A percentile compares a stretch with the other conserved stretches of the same genome.
Conservation (phyloP, 2,888 invertebrate genomes). For the Steinernema scapterisci region DNA sequence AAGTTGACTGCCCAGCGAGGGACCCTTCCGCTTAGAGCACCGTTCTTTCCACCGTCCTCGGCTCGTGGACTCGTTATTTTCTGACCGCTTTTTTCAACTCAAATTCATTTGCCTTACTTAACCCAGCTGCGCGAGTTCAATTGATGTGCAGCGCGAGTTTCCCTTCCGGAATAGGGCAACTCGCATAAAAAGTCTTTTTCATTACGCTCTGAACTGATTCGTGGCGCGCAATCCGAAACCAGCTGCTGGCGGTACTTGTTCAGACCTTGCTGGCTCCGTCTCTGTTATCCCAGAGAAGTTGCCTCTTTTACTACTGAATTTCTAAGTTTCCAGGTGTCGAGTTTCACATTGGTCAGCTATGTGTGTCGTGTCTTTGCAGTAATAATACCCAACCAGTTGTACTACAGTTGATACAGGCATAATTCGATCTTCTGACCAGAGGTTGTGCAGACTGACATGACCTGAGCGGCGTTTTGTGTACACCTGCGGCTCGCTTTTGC, state of each 20-base stretch:
- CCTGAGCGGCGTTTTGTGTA: neutral
- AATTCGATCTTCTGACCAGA: conserved; percentile 7
- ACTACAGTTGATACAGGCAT: neutral
- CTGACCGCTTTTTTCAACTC: conserved; percentile 9
- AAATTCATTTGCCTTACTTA: conserved; percentile 4
- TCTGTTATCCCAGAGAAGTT: no score
- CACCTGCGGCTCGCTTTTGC: neutral
- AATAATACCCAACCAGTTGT: neutral
- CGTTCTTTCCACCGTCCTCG: neutral
- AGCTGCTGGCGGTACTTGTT: no score
- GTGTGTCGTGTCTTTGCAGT: neutral
- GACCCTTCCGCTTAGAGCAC: neutral
- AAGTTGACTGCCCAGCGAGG: neutral
- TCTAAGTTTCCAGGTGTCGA: neutral
- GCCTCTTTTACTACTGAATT: neutral
- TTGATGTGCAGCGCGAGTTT: neutral
- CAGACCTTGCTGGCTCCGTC: no score
- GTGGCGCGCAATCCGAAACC: no score
- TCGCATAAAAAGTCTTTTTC: neutral
- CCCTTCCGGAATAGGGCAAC: neutral
- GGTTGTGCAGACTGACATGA: neutral
- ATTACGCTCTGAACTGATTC: neutral
- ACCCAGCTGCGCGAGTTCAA: conserved; percentile 26
- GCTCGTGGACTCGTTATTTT: neutral
- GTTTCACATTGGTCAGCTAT: conserved; percentile 5